Percentiles rank a stretch among this genome's conserved stretches.
Evolutionary conservation across 2,797 vertebrate species (phyloP).

Genomic region (Lepidocolaptes lacrymiger): DNA sequence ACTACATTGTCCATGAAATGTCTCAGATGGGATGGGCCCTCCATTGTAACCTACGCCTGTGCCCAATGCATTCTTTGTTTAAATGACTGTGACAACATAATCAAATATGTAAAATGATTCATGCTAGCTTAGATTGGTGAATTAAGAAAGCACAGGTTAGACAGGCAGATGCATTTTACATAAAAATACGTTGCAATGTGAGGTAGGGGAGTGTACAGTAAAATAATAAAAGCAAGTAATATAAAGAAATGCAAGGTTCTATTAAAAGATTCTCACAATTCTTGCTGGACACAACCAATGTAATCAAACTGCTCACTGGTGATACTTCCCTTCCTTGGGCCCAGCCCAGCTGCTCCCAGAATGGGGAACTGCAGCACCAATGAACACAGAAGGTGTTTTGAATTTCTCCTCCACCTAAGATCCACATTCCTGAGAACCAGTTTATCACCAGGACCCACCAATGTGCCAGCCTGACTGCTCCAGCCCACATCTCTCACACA

Average conservation of each 20-base stretch:
- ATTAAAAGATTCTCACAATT: neutral
- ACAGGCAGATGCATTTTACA: neutral
- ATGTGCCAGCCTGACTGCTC: neutral
- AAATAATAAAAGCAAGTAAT: neutral
- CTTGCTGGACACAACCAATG: neutral
- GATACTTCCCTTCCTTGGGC: neutral
- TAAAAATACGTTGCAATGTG: neutral
- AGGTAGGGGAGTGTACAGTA: neutral
- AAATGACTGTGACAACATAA: neutral
- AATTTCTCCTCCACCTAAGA: neutral
- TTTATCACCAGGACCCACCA: neutral
- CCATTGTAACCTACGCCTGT: accelerated
- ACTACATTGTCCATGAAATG: neutral
- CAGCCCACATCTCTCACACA: neutral
- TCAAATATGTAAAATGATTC: neutral
- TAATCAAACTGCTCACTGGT: neutral
- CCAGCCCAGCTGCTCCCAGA: neutral
- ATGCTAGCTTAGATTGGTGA: neutral
- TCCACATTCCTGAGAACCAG: neutral
- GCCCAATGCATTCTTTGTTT: neutral
- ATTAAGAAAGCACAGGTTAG: neutral
- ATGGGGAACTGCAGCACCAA: neutral
- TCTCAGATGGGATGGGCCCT: neutral
- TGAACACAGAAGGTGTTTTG: neutral
- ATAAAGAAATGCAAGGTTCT: neutral